Base-by-base conservation (phyloP, 2,113 vertebrate species). In the Agapornis roseicollis region DNA sequence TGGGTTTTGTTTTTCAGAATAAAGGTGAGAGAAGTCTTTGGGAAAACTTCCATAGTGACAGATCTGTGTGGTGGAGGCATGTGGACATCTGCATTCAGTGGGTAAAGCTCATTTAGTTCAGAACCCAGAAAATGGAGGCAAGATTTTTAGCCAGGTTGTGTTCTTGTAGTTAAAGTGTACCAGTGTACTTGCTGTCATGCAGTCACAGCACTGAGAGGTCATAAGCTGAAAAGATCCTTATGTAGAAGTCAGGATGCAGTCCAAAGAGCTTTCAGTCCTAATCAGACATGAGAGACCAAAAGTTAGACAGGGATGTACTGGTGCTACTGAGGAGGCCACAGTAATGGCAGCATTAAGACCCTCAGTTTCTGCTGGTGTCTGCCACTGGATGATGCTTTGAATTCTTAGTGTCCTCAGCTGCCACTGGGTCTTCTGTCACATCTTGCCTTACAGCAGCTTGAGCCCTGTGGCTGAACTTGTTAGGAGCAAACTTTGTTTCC, bases 21-120 rank as follows among this genome's bases (percentile, higher is more conserved):
- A 92, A 90, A 91, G 87, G 91, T 92, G 80, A 88, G 77, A 92
- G 90, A 96, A 89, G 37, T 72, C 90, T 90, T 87, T 97, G 87
- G 95, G 92, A 96, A 87, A 94, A 94, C 90, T 81, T 94, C 39
- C 50, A 29, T 73, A 37, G 71, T 95, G 84, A 92, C 92, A 93
- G 63, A 76, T 88, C 53, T 87, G 73, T 90, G 56, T 84, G 92
- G 16, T 95, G 41, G 83, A 95, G 88, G 90, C 95, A 77, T 85
- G 88, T 95, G 95, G 88, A 74, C 86, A 94, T 94, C 83, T 89
- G 92, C 78, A 58, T 92, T 87, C 90, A 93, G 65, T 44, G 41
- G 46, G 47, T 37, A 58, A 64, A 90, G 72, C 88, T 70, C 23
- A 19, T 77, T 92, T 80, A 49, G 31, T 85, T 87, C 35, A 85